Evolutionary conservation across 2,113 vertebrate genomes (phyloP), one percentile per base, ranked within the genome.

Genomic region (Cottus gobio): DNA sequence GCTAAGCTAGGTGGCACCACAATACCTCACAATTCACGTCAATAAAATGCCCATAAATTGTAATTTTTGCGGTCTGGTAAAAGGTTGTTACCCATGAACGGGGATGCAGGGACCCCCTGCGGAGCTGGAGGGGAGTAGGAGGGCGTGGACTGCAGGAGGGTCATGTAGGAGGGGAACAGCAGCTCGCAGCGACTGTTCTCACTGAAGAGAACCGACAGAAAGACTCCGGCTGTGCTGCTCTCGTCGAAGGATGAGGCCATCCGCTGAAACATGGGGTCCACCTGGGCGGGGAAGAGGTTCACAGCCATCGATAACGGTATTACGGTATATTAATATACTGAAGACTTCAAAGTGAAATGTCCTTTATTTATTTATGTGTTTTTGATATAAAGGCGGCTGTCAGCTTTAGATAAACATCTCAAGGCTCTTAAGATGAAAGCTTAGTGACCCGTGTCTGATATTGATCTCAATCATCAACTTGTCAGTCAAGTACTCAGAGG

Each of bases 261-360:
- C n/a, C 94, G 95, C 91, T 97, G 97, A 91, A 99, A 97, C 95
- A 98, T 95, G 84, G 96, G 96, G 82, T 95, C 93, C 71, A 94
- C 91, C 95, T 96, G 85, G 37, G 22, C 0, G 57, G 30, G 10
- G 1, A 13, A 36, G 5, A 58, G 11, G 30, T 26, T 54, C 2
- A 56, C 28, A 16, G 26, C 7, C 22, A n/a, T 34, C 10, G n/a
- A 50, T 3, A 30, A 65, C 1, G 36, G 24, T 20, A 26, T 7
- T 8, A 11, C 20, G 7, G 24, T 64, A n/a, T n/a, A n/a, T n/a
- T 10, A 58, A 16, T 62, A 3, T 24, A 63, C 3, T 74, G 18
- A 52, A 26, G 0, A 24, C 7, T 34, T 9, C 48, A 24, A 2
- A 16, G 56, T 6, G 57, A 62, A 80, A 44, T 15, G 30, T 7